Conservation (phyloP, 2,888 invertebrate species). For the Holacanthella duospinosa region DNA sequence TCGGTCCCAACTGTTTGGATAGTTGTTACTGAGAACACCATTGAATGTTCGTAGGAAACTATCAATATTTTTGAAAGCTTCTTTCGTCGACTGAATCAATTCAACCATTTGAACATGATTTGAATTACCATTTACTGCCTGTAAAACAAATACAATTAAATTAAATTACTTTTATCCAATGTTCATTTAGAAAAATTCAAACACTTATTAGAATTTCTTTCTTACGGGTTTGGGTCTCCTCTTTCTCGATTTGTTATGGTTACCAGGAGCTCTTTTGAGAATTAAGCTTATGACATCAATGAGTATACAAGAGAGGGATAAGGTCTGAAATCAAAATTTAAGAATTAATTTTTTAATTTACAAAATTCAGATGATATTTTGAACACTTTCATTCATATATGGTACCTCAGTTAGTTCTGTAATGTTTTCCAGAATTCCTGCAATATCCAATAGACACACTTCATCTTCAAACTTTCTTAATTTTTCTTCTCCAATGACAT, state of each 20-base stretch:
- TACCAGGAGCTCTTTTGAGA: conserved; percentile 12
- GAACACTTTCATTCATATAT: neutral
- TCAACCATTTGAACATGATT: neutral
- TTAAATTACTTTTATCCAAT: no score
- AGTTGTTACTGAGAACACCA: conserved; percentile 8
- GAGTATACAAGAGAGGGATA: conserved; percentile 21
- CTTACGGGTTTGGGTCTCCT: conserved; percentile 16
- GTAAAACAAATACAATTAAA: no score
- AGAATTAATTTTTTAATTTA: neutral
- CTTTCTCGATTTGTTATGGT: conserved; percentile 9
- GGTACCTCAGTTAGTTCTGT: conserved; percentile 21
- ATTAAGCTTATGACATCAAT: conserved; percentile 17
- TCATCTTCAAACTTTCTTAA: neutral
- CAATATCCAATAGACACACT: conserved; percentile 9
- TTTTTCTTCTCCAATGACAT: neutral
- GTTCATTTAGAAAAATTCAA: neutral
- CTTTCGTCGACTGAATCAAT: conserved; percentile 5
- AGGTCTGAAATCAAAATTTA: conserved; percentile 14
- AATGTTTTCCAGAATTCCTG: conserved; percentile 16
- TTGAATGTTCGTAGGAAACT: conserved; percentile 6
- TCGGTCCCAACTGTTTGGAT: conserved; percentile 15
- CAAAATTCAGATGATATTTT: neutral
- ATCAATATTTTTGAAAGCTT: conserved; percentile 15
- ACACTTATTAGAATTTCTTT: neutral
- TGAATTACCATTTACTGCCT: neutral